phyloP scores from a whole-genome alignment of 1,140 invertebrate genomes.

The Nymphalis io region DNA sequence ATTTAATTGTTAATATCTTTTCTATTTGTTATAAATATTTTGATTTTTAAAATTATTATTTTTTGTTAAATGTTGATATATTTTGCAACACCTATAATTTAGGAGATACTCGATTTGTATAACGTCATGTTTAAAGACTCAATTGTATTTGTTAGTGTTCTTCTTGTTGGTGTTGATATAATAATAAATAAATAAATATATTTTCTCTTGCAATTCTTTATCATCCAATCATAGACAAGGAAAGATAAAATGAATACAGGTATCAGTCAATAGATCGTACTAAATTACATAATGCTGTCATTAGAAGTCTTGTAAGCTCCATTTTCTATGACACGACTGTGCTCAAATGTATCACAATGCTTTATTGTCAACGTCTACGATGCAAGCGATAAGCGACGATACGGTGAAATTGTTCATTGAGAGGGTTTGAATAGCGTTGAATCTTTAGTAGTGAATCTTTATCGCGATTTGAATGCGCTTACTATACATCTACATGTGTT shows the following conservation, averaged over 20 bases:
- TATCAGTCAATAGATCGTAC: conserved; percentile 23
- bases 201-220: not conserved
- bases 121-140: too few relatives aligned
- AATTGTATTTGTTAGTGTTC: too few relatives aligned
- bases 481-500: not conserved
- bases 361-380: conserved; percentile 20
- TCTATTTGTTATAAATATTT: too few relatives aligned
- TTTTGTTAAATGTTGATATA: too few relatives aligned
- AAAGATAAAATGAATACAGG: conserved; percentile 24
- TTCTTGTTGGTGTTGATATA: too few relatives aligned
- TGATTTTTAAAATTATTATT: too few relatives aligned
- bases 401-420: conserved; percentile 25
- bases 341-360: conserved; percentile 24
- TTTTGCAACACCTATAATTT: too few relatives aligned
- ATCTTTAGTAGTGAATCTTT: conserved; percentile 32
- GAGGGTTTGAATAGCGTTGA: conserved; percentile 19
- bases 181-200: too few relatives aligned
- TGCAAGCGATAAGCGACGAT: conserved; percentile 30
- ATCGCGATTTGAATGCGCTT: conserved; percentile 23
- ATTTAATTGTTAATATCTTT: too few relatives aligned
- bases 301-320: conserved; percentile 34
- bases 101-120: too few relatives aligned
- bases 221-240: not conserved
- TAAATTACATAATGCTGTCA: conserved; percentile 23
- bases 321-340: conserved; percentile 19